These are phyloP conservation scores for Stegophylla sp. DNA, from an alignment of 2,888 invertebrate genomes.

Conservation along the genomic window DNA sequence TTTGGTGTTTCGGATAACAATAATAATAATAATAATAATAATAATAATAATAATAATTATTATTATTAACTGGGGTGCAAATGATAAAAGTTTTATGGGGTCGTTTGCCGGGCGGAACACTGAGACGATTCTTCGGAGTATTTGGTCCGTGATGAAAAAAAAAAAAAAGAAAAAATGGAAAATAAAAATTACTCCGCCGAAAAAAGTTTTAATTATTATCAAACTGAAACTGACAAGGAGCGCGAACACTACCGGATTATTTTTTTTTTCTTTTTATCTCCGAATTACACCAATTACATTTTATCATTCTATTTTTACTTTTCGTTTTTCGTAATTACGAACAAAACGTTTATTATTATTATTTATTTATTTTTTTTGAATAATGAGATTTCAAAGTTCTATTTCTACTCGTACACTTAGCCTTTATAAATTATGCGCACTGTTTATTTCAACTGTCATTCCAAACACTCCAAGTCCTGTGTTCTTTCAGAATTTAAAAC, in stretches of 20 bases:
- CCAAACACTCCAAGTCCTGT: too few relatives aligned
- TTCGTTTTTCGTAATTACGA: constrained; percentile 11
- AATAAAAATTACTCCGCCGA: constrained; percentile 36
- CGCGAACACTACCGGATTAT: constrained; percentile 31
- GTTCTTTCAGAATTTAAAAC: too few relatives aligned
- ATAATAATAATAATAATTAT: too few relatives aligned
- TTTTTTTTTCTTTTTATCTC: constrained; percentile 49
- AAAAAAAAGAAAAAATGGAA: too few relatives aligned
- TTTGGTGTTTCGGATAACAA: constrained; percentile 12
- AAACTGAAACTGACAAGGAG: constrained; percentile 54
- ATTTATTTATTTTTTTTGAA: background rate
- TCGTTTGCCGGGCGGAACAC: constrained; percentile 29
- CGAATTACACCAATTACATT: constrained; percentile 48
- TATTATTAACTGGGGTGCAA: constrained; percentile 38
- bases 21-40: too few relatives aligned
- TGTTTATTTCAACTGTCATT: background rate
- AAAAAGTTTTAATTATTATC: constrained; percentile 58
- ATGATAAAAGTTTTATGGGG: constrained; percentile 54
- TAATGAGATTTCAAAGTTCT: constrained; percentile 11
- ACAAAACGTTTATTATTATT: constrained; percentile 7
- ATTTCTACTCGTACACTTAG: constrained; percentile 20
- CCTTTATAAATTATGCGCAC: constrained; percentile 15
- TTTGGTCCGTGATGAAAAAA: constrained; percentile 42
- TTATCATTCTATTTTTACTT: constrained; percentile 2
- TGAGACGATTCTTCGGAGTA: constrained; percentile 39